These are phyloP conservation scores for Uloborus diversus DNA, from an alignment of 1,140 invertebrate genomes.

Conservation along the genomic window DNA sequence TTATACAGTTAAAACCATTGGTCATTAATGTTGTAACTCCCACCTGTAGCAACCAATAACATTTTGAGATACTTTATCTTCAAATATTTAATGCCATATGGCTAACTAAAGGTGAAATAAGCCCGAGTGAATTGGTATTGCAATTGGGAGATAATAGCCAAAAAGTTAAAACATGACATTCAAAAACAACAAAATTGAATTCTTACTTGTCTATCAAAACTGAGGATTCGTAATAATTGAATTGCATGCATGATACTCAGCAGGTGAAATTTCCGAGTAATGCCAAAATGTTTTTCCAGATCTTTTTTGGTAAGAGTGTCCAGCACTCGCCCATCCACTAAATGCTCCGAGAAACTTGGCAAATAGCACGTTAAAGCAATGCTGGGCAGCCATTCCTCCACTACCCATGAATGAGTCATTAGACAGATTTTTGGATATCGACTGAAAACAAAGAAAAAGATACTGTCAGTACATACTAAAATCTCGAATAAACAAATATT, in stretches of 20 bases:
- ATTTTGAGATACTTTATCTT: too few relatives aligned
- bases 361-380: slow-evolving; percentile 88
- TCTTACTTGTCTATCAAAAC: slow-evolving; percentile 92
- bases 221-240: slow-evolving; percentile 87
- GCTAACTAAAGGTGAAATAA: too few relatives aligned
- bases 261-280: slow-evolving; percentile 92
- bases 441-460: slow-evolving; percentile 69
- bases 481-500: too few relatives aligned
- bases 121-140: too few relatives aligned
- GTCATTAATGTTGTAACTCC: too few relatives aligned
- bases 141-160: too few relatives aligned
- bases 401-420: slow-evolving; percentile 89
- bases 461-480: too few relatives aligned
- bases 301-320: slow-evolving; percentile 93
- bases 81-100: too few relatives aligned
- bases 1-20: too few relatives aligned
- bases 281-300: slow-evolving; percentile 85
- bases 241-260: slow-evolving; percentile 92
- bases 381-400: slow-evolving; percentile 89
- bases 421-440: slow-evolving; percentile 86
- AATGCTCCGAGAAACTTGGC: slow-evolving; percentile 85
- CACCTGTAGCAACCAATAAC: too few relatives aligned
- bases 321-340: slow-evolving; percentile 90
- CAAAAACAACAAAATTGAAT: too few relatives aligned
- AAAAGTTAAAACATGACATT: too few relatives aligned